These are phyloP conservation scores for Nephrocerus scutellatus DNA, from an alignment of 2,888 invertebrate species.

Conservation along the genomic window DNA sequence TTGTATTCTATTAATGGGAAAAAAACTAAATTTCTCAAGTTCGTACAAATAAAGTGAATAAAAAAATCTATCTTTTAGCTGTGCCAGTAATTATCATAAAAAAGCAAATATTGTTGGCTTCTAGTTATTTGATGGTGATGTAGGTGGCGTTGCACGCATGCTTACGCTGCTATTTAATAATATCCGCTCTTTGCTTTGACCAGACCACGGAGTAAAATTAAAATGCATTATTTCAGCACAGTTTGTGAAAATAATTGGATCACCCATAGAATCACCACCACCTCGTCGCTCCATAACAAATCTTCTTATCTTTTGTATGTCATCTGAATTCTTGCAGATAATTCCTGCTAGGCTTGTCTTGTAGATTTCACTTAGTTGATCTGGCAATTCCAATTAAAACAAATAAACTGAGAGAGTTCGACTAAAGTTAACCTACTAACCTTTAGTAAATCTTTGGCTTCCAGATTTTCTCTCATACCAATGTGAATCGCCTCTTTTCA, in stretches of 20 bases:
- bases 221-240: constrained; percentile 58
- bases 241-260: constrained; percentile 55
- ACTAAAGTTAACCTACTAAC: constrained; percentile 45
- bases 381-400: constrained; percentile 38
- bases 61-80: constrained; percentile 19
- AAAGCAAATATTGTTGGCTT: constrained; percentile 1
- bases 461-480: constrained; percentile 75
- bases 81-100: constrained; percentile 11
- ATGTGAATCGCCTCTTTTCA: constrained; percentile 76
- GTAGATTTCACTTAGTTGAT: constrained; percentile 74
- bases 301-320: constrained; percentile 57
- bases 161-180: not conserved
- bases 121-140: constrained; percentile 1
- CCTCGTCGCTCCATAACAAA: constrained; percentile 63
- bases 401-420: not conserved
- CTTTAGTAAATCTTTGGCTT: constrained; percentile 59
- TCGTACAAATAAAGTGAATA: constrained; percentile 2
- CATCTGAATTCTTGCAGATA: constrained; percentile 70
- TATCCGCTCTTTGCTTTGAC: constrained; percentile 38
- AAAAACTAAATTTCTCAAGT: constrained; percentile 10
- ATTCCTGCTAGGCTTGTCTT: constrained; percentile 65
- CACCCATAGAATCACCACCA: no score
- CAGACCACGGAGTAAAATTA: constrained; percentile 54
- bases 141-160: no score
- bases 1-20: no score